A percentile compares a stretch with the other conserved stretches of the same genome.
Evolutionary conservation across 2,797 vertebrate species (phyloP).

Genomic region (Anguilla megastoma): DNA sequence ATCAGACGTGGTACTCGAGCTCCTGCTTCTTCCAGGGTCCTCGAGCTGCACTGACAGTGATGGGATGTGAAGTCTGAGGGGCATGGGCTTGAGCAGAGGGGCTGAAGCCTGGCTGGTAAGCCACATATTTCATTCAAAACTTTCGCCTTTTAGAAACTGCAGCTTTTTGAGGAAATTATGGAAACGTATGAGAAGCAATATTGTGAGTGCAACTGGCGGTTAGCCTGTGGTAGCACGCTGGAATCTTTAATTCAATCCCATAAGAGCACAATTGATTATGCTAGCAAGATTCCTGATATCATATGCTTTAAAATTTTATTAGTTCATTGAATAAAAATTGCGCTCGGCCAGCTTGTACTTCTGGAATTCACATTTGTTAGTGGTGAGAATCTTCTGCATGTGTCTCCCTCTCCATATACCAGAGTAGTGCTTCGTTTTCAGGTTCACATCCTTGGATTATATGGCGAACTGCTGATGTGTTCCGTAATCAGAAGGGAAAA

Average conservation of each 20-base stretch:
- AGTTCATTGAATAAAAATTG: not conserved
- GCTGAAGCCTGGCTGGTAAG: not conserved
- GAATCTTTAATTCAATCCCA: not conserved
- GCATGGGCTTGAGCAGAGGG: not conserved
- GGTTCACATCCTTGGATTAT: not conserved
- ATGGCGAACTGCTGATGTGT: not conserved
- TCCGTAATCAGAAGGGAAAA: not conserved
- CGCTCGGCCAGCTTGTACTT: not conserved
- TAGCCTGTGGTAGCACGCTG: not conserved
- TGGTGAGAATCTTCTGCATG: not conserved
- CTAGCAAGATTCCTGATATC: not conserved
- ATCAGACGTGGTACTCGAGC: not conserved
- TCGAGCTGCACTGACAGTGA: not conserved
- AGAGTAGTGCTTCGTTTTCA: not conserved
- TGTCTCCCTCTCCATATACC: not conserved
- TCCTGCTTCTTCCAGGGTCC: not conserved
- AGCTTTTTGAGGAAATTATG: not conserved
- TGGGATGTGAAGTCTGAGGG: conserved; percentile 2
- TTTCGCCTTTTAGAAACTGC: not conserved
- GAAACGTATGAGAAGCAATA: not conserved
- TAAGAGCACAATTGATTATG: not conserved
- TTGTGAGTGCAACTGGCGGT: not conserved
- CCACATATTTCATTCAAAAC: not conserved
- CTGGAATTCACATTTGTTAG: not conserved
- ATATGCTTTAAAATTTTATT: not conserved